Evolutionary conservation across 2,113 vertebrate species (phyloP).

Genomic region (Donacobius atricapilla): DNA sequence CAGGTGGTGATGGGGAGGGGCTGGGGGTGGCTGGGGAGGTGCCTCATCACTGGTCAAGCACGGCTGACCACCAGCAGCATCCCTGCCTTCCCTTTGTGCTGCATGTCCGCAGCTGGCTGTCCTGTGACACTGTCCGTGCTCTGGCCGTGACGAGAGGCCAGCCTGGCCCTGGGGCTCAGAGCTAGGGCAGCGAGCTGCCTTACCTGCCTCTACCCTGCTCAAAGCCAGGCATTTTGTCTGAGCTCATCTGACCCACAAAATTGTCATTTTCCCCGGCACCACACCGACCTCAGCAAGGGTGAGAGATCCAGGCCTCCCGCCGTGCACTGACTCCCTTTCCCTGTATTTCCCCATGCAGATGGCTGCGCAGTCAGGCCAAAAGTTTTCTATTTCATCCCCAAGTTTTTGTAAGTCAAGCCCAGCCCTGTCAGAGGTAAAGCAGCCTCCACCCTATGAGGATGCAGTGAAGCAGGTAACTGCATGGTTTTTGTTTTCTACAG

Average conservation of each 20-base stretch:
- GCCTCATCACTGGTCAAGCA: not conserved
- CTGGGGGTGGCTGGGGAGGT: not conserved
- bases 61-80: not conserved
- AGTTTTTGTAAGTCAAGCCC: constrained; percentile 86
- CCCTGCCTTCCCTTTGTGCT: not conserved
- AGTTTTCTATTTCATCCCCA: constrained; percentile 82
- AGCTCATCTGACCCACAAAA: not conserved
- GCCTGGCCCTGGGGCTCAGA: not conserved
- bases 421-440: constrained; percentile 83
- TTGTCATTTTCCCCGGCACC: not conserved
- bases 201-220: not conserved
- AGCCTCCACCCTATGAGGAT: constrained; percentile 93
- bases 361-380: constrained; percentile 82
- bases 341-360: constrained; percentile 82
- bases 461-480: constrained; percentile 89
- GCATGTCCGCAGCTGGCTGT: accelerated
- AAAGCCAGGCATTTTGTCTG: not conserved
- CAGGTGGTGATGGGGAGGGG: not conserved
- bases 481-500: not conserved
- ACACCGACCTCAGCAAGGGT: not conserved
- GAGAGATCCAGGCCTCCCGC: not conserved
- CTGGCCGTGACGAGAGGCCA: not conserved
- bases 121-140: not conserved
- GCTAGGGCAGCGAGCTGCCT: not conserved
- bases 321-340: not conserved